phyloP scores from a whole-genome alignment of 1,140 invertebrate genomes.

The Contarinia nasturtii region DNA sequence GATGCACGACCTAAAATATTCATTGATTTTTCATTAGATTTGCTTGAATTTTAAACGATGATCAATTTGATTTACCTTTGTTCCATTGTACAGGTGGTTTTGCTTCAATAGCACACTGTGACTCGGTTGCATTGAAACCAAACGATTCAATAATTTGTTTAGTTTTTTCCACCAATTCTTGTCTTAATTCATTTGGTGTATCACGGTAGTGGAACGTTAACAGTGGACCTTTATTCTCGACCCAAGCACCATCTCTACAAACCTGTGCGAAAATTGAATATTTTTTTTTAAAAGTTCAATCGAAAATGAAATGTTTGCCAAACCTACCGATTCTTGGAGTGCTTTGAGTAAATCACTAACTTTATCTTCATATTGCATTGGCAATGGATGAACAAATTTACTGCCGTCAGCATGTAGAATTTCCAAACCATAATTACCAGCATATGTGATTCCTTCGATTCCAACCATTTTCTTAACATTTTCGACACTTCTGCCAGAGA shows the following conservation, averaged over 20 bases:
- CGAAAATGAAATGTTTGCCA: neutral
- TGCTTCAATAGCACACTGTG: slow-evolving; percentile 71
- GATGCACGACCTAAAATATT: slow-evolving; percentile 45
- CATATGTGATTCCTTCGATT: slow-evolving; percentile 76
- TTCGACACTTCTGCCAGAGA: slow-evolving; percentile 68
- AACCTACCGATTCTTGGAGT: slow-evolving; percentile 54
- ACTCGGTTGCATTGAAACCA: slow-evolving; percentile 55
- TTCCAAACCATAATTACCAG: slow-evolving; percentile 76
- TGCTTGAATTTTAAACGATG: neutral
- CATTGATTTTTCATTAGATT: neutral
- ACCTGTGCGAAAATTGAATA: slow-evolving; percentile 28
- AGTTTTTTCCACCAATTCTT: slow-evolving; percentile 44
- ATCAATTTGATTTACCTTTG: slow-evolving; percentile 32
- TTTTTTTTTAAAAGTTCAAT: neutral
- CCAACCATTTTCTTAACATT: slow-evolving; percentile 82
- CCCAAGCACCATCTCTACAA: slow-evolving; percentile 74
- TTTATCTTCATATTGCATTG: slow-evolving; percentile 63
- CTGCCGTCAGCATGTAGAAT: slow-evolving; percentile 78
- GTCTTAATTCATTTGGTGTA: slow-evolving; percentile 43
- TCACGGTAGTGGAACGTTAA: slow-evolving; percentile 79
- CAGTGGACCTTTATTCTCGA: slow-evolving; percentile 75
- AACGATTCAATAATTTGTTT: slow-evolving; percentile 48
- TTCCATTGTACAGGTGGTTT: slow-evolving; percentile 80
- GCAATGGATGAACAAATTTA: slow-evolving; percentile 80
- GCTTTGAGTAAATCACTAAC: slow-evolving; percentile 56